These are phyloP conservation scores for Stichopus horrens DNA, from an alignment of 53 echinoderm and acorn worm genomes.

Conservation along the genomic window DNA sequence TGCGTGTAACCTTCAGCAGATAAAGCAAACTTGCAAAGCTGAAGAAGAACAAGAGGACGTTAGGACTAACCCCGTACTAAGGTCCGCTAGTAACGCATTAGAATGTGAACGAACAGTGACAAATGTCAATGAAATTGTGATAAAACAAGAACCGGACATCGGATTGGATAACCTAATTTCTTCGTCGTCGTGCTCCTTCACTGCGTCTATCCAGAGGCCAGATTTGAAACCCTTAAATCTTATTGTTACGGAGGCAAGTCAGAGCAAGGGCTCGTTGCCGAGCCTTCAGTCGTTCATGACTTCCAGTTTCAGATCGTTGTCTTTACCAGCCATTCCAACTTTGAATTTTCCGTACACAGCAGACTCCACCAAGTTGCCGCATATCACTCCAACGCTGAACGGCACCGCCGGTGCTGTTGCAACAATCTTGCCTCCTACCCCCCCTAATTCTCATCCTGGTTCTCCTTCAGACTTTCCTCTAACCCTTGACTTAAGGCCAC, in stretches of 20 bases:
- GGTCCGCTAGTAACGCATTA: background rate
- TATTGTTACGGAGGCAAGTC: background rate
- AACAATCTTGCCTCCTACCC: slow-evolving; percentile 73
- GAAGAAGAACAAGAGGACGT: background rate
- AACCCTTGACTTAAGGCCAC: slow-evolving; percentile 66
- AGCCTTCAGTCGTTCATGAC: slow-evolving; percentile 37
- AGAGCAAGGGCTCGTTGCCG: background rate
- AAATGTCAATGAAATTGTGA: background rate
- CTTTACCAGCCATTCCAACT: slow-evolving; percentile 34
- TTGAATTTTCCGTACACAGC: background rate
- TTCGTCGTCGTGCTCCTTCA: background rate
- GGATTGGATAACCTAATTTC: background rate
- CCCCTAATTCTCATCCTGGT: slow-evolving; percentile 92
- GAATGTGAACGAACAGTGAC: background rate
- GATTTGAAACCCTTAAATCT: slow-evolving; percentile 33
- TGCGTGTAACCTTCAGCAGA: background rate
- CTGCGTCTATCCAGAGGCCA: background rate
- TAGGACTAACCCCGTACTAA: background rate
- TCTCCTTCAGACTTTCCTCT: slow-evolving; percentile 76
- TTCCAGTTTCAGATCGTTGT: slow-evolving; percentile 8
- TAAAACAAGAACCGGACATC: background rate
- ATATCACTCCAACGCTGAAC: background rate
- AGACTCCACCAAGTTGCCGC: background rate
- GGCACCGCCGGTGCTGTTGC: background rate
- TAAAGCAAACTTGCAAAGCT: background rate